Conservation (phyloP, 2,888 invertebrate genomes). For the Fissipunctia ypsillon region DNA sequence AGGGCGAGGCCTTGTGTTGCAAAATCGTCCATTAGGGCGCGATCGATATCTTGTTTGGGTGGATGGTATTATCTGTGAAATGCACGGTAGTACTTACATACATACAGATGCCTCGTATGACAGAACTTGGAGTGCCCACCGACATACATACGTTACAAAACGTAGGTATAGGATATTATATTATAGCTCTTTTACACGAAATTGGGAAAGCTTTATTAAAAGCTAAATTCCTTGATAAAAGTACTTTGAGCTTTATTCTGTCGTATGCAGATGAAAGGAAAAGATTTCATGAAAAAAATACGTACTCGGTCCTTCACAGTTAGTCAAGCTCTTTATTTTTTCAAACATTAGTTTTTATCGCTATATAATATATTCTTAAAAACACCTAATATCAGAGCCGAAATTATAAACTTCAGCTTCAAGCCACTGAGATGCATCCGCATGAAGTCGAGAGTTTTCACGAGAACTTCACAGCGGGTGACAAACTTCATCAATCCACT, state of each 20-base stretch:
- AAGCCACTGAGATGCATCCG: not conserved
- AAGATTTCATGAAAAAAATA: not conserved
- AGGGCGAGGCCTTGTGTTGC: constrained; percentile 12
- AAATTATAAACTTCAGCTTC: not conserved
- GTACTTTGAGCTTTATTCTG: constrained; percentile 20
- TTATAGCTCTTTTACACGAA: not conserved
- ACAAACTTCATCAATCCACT: constrained; percentile 32
- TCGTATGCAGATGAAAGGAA: not conserved
- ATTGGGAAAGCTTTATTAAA: not conserved
- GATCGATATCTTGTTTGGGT: constrained; percentile 32
- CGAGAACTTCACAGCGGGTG: constrained; percentile 13
- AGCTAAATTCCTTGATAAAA: constrained; percentile 8
- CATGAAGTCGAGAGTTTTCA: constrained; percentile 6
- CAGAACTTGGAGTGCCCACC: not conserved
- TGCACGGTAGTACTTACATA: constrained; percentile 2
- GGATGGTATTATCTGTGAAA: constrained; percentile 14
- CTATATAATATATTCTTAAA: too few species aligned
- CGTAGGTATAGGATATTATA: not conserved
- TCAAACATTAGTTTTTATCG: too few species aligned
- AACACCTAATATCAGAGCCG: too few species aligned
- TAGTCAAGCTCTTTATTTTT: not conserved
- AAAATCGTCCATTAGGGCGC: constrained; percentile 33
- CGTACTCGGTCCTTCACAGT: not conserved
- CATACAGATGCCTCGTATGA: not conserved
- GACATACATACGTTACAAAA: not conserved